A percentile compares a stretch with the other conserved stretches of the same genome.
These are phyloP conservation scores for Sycophila sp. DNA, from an alignment of 1,140 invertebrate genomes.

Conservation along the genomic window DNA sequence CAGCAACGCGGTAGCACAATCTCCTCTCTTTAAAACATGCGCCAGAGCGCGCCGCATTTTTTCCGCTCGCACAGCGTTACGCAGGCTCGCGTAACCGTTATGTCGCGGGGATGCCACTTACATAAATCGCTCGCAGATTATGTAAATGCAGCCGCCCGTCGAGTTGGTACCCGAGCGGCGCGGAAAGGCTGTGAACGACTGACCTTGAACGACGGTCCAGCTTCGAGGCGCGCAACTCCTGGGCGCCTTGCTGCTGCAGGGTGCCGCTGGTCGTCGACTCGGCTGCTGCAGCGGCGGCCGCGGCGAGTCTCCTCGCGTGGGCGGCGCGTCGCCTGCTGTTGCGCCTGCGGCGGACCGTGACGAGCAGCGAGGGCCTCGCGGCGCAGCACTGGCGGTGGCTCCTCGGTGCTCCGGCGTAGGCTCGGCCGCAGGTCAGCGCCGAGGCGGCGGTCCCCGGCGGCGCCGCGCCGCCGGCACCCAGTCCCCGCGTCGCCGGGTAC, in stretches of 20 bases:
- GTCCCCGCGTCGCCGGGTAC: no score
- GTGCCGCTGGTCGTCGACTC: background rate
- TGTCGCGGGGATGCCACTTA: background rate
- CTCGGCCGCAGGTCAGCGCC: no score
- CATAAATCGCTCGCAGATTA: background rate
- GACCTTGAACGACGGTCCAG: conserved; percentile 59
- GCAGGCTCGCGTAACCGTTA: no score
- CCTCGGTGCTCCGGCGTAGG: background rate
- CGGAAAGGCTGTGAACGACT: conserved; percentile 36
- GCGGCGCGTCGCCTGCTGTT: background rate
- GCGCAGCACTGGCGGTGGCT: background rate
- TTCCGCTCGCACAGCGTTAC: no score
- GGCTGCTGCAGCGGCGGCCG: background rate
- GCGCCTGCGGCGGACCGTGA: background rate
- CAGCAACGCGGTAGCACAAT: no score
- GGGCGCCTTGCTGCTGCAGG: background rate
- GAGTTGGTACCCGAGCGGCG: background rate
- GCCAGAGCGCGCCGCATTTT: no score
- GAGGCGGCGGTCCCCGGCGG: no score
- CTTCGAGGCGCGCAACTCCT: conserved; percentile 35
- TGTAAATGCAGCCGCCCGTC: background rate
- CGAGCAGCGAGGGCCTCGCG: no score
- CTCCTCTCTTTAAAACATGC: no score
- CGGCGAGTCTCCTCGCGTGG: background rate
- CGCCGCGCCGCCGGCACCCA: no score